A percentile compares a stretch with the other conserved stretches of the same genome.
These are phyloP conservation scores for Solea senegalensis DNA, from an alignment of 2,113 vertebrate genomes.

Conservation along the genomic window DNA sequence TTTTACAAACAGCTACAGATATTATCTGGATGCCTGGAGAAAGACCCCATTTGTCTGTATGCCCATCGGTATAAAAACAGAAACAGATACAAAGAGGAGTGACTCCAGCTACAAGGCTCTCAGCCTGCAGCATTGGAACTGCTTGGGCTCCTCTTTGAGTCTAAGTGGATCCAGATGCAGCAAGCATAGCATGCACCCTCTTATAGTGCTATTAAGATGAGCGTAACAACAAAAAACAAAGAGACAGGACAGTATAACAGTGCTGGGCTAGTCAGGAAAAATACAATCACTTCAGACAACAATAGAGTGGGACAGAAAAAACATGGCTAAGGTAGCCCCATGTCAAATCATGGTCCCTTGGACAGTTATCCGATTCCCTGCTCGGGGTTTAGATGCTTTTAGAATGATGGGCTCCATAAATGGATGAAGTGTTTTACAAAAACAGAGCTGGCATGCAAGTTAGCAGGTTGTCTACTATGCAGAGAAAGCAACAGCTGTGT, in stretches of 20 bases:
- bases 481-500: slow-evolving; percentile 75
- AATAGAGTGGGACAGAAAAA: slow-evolving; percentile 1
- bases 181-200: slow-evolving; percentile 57
- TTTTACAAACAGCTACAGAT: slow-evolving; percentile 25
- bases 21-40: slow-evolving; percentile 37
- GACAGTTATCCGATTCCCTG: slow-evolving; percentile 21
- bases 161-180: slow-evolving; percentile 80
- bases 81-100: slow-evolving; percentile 44
- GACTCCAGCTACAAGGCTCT: slow-evolving; percentile 33
- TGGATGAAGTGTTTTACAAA: slow-evolving; percentile 30
- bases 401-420: slow-evolving; percentile 26
- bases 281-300: slow-evolving; percentile 11
- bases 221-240: slow-evolving; percentile 54
- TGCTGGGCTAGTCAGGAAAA: slow-evolving; percentile 5
- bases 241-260: slow-evolving; percentile 41
- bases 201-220: slow-evolving; percentile 57
- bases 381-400: slow-evolving; percentile 7
- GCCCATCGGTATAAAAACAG: slow-evolving; percentile 55
- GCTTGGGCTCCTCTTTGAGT: slow-evolving; percentile 62
- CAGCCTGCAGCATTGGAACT: slow-evolving; percentile 47
- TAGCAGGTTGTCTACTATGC: slow-evolving; percentile 61
- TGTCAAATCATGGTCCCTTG: slow-evolving; percentile 10
- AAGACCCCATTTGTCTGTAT: slow-evolving; percentile 39
- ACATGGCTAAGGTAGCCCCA: not conserved
- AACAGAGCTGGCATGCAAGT: slow-evolving; percentile 55